Evolutionary conservation across 2,888 invertebrate species (phyloP), one percentile per base, ranked within the genome.

Genomic region (Timema cristinae): DNA sequence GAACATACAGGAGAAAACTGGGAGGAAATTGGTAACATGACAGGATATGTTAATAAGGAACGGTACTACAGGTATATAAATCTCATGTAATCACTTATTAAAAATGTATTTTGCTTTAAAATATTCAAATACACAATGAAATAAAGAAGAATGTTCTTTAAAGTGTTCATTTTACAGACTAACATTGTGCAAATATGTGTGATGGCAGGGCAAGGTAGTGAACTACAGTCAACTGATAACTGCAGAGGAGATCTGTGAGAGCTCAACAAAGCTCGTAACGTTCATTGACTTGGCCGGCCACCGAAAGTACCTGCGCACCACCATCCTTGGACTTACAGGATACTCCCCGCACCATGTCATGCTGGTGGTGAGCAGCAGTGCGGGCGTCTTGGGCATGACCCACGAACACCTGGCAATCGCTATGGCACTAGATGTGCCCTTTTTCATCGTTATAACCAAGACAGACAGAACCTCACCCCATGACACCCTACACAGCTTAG

Each of bases 271-370:
- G 83, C 84, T 99, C 50, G 93, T 99, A 0, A 95, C 97, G 0
- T 94, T 97, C 80, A 90, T 98, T 79, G 98, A 99, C 83, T 85
- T 98, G 77, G 98, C 98, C 6, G 98, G 98, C 0, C 97, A 98
- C 83, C 90, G 92, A 77, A 97, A 98, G 82, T 99, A 98, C 81
- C 89, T 98, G 81, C 88, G 94, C 75, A 98, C 98, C 68, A 98
- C 98, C 1, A 90, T 98, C 54, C 93, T 95, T 82, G 98, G 98
- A 0, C 85, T 98, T 54, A 95, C 95, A 6, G 95, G 96, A 0
- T 95, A 97, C 84, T 92, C 90, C 0, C 97, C 97, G 0, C 96
- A 98, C 83, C 93, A 93, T 81, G 93, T 92, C 51, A 90, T 95
- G 91, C 85, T 95, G 69, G 93, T 93, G 83, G 90, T 94, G 67